Base-by-base conservation (phyloP, 2,113 vertebrate species). In the Saccopteryx bilineata region DNA sequence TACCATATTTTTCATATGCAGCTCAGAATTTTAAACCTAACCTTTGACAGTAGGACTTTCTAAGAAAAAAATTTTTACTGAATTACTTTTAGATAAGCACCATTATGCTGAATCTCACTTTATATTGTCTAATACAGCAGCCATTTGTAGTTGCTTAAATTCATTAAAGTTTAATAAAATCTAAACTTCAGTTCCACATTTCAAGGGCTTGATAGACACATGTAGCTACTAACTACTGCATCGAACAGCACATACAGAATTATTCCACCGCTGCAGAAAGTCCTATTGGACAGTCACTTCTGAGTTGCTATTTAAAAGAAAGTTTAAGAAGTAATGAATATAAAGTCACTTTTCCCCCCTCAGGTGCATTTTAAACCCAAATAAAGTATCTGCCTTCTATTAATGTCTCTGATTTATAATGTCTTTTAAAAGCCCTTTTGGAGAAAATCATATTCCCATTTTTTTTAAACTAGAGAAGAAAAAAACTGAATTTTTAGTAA, bases 401-500 rank as follows among this genome's bases (percentile, higher is more conserved):
- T 80, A 93, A 78, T 79, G 18, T 65, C 39, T 89, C 88, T 91
- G 39, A 80, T 71, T 71, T 78, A 39, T 76, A 82, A 65, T 58
- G 89, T 54, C 14, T 54, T 54, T 78, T 31, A 86, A 94, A 93
- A 82, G 9, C 3, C 46, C 58, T 72, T n/a, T 72, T 61, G 50
- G 56, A 52, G 28, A 72, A 90, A 66, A 80, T 58, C 7, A 66
- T 12, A 87, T 66, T 83, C 39, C n/a, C 9, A 13, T 58, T 72
- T 83, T 90, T 90, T 83, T 87, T 63, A 90, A 94, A 18, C 31
- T n/a, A 81, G 9, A 91, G 26, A 89, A 6, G 48, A 54, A 94
- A 74, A 92, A 92, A 93, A 61, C 0, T 61, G 3, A 91, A 63
- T 78, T 91, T 93, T 95, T 91, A 88, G 65, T 81, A 92, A 88